Base-by-base conservation (phyloP, 2,113 vertebrate genomes). In the Proterorhinus semilunaris region DNA sequence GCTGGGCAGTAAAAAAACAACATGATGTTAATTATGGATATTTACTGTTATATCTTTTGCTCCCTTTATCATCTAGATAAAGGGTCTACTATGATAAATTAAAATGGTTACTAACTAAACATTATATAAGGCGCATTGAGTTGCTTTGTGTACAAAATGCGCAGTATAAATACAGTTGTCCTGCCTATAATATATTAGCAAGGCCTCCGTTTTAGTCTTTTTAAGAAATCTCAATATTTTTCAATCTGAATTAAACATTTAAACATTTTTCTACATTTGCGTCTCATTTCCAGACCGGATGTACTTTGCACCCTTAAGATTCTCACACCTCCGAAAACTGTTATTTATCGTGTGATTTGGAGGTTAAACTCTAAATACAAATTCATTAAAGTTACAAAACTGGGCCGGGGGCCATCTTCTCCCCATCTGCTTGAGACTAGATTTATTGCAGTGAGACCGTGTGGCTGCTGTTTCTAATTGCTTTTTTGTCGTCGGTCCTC, bases 331-430 rank as follows among this genome's bases (percentile, higher is more conserved):
- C 53, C 52, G 17, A 65, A 55, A 50, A 57, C 6, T 10, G 55
- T 80, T 54, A 54, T 50, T n/a, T n/a, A 55, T 10, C 58, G 45
- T 52, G 52, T 50, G 68, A 72, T 55, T 10, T 66, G 42, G 17
- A 68, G 59, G 67, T 63, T 50, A 63, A 58, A 58, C 62, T 68
- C 76, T 53, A 75, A 62, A 82, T 55, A 66, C 81, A 78, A 55
- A 15, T 79, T 81, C 69, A 82, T 86, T 77, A 82, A 83, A 69
- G 69, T 83, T 78, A 75, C 78, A 76, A 86, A 83, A 69, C 66
- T 80, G 70, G 80, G 74, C 79, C 78, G 6, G 10, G 64, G 48
- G 84, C 80, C 75, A 83, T 78, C 65, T 67, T 81, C 66, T 64
- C 66, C 72, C n/a, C 79, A 45, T 81, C 74, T 66, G 76, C 71